Conservation (phyloP, 1,140 invertebrate species). For the Euwallacea fornicatus region DNA sequence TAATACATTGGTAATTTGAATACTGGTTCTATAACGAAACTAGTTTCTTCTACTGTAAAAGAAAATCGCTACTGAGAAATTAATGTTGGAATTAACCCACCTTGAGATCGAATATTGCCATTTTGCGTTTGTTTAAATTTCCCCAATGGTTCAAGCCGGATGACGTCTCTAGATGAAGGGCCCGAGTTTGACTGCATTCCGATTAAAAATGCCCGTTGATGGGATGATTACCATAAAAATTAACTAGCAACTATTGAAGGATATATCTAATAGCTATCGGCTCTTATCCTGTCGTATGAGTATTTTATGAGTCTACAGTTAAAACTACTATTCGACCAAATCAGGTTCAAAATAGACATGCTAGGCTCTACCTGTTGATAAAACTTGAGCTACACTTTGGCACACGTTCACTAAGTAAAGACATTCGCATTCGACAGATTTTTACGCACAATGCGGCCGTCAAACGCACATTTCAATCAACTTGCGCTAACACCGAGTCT, state of each 20-base stretch:
- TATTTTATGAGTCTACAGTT: slow-evolving; percentile 30
- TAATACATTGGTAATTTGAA: too few species aligned
- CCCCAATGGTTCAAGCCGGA: slow-evolving; percentile 50
- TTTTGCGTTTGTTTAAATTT: slow-evolving; percentile 51
- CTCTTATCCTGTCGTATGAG: slow-evolving; percentile 10
- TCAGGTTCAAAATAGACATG: slow-evolving; percentile 26
- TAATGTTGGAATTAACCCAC: slow-evolving; percentile 39
- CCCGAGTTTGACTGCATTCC: slow-evolving; percentile 31
- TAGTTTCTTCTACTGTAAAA: too few species aligned
- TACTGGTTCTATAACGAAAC: too few species aligned
- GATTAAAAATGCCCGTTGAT: slow-evolving; percentile 25
- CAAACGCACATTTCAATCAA: background rate
- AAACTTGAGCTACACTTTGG: slow-evolving; percentile 27
- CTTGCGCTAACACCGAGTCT: slow-evolving; percentile 5
- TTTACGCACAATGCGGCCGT: slow-evolving; percentile 28
- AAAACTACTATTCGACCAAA: slow-evolving; percentile 33
- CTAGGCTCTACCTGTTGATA: slow-evolving; percentile 39
- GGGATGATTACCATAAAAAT: slow-evolving; percentile 23
- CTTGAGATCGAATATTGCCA: slow-evolving; percentile 48
- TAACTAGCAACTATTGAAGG: slow-evolving; percentile 24
- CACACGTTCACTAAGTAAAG: slow-evolving; percentile 17
- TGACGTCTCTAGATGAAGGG: slow-evolving; percentile 40
- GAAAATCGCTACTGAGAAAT: too few species aligned
- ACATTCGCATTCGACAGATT: background rate
- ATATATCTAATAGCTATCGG: slow-evolving; percentile 22